Evolutionary conservation across 2,797 vertebrate species (phyloP).

Genomic region (Gadopsis bispinosus): DNA sequence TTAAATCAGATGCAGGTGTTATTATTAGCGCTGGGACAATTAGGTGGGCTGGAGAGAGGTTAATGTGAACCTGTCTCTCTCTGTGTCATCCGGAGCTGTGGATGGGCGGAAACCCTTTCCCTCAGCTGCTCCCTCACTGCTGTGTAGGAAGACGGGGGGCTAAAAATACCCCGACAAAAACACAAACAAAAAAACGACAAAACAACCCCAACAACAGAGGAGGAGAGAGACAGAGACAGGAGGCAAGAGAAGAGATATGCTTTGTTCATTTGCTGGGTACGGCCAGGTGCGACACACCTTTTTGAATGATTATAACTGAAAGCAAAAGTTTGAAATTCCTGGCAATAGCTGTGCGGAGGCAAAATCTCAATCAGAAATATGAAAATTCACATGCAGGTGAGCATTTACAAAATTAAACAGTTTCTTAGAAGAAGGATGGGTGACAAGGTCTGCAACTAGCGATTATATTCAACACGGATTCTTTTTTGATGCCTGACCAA

Average conservation of each 20-base stretch:
- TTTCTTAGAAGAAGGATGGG: background rate
- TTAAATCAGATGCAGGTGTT: slow-evolving; percentile 37
- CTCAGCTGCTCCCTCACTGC: slow-evolving; percentile 65
- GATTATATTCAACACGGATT: background rate
- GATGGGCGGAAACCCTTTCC: slow-evolving; percentile 55
- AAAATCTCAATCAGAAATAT: background rate
- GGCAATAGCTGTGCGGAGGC: background rate
- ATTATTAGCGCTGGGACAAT: slow-evolving; percentile 70
- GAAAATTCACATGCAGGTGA: background rate
- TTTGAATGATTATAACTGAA: background rate
- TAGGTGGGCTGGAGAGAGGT: slow-evolving; percentile 56
- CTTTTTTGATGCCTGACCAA: background rate
- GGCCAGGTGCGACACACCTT: background rate
- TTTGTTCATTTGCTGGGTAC: background rate
- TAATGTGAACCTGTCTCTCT: slow-evolving; percentile 56
- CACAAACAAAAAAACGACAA: slow-evolving; percentile 60
- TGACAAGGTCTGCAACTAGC: background rate
- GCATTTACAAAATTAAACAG: background rate
- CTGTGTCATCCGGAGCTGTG: slow-evolving; percentile 60
- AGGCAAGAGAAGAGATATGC: background rate
- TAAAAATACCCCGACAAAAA: slow-evolving; percentile 77
- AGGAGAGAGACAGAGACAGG: slow-evolving; percentile 2
- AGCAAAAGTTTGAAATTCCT: background rate
- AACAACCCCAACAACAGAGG: slow-evolving; percentile 43
- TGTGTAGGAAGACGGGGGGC: slow-evolving; percentile 51